Evolutionary conservation across 2,797 vertebrate genomes (phyloP), one percentile per base, ranked within the genome.

Genomic region (Tympanoctomys barrerae): DNA sequence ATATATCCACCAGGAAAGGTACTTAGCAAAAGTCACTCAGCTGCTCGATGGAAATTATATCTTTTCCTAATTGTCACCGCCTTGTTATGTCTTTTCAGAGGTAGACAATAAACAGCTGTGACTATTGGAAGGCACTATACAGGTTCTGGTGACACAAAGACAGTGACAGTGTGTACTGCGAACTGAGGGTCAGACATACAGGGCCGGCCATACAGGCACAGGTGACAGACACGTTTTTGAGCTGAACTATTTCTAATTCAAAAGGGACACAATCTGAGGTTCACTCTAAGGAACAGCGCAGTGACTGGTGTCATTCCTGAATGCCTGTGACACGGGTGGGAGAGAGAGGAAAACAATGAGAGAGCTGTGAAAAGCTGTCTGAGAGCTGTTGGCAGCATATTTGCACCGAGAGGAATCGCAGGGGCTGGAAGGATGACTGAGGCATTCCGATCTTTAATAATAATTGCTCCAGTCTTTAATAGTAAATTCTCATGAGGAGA

Each of bases 381-480:
- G 18, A 79, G 66, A 87, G 11, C 11, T 22, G 11, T 59, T 59
- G 64, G 31, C 18, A 28, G 19, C 26, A 1, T 19, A 21, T 91
- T 46, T 46, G 11, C 14, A 73, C 57, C 6, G 31, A 11, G 49
- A 81, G 19, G 1, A 91, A 46, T 49, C 14, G 81, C 9, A 24
- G 46, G 31, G 24, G 26, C 24, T 13, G 42, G 21, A 87, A 78
- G 33, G 28, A 3, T 21, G 12, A 87, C 33, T 78, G 78, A 73
- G 33, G 68, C 5, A 80, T 94, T 64, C 4, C 18, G 61, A 21
- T 93, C 66, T 70, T 91, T 64, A 90, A 64, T 26, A 79, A 42
- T 86, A 77, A 83, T 52, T 84, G n/a, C 28, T 95, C 4, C 22
- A 66, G 13, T 93, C 61, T 70, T 91, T 70, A 87, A 59, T 26